phyloP scores from a whole-genome alignment of 2,888 invertebrate genomes.

The Lobophora halterata region DNA sequence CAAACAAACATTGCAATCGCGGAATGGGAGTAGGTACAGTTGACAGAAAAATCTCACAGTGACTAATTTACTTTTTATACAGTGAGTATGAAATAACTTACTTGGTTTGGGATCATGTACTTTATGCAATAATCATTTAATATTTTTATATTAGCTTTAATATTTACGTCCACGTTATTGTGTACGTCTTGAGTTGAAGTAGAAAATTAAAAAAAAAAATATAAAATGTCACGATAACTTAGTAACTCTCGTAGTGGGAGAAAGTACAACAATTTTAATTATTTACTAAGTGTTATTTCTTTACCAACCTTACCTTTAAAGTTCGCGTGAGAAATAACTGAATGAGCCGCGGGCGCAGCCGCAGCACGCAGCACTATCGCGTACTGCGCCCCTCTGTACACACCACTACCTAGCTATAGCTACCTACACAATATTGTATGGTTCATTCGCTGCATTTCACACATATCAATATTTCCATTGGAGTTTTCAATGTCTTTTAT shows the following conservation, averaged over 20 bases:
- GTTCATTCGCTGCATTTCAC: slow-evolving; percentile 13
- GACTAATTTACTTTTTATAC: too few relatives aligned
- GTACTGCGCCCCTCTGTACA: slow-evolving; percentile 6
- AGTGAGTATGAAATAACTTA: too few relatives aligned
- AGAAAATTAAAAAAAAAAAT: too few relatives aligned
- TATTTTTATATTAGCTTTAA: too few relatives aligned
- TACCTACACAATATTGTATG: slow-evolving; percentile 6
- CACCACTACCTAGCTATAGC: too few relatives aligned
- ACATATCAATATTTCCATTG: slow-evolving; percentile 1
- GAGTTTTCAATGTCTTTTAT: slow-evolving; percentile 8
- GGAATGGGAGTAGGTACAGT: slow-evolving; percentile 21
- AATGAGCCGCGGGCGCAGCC: slow-evolving; percentile 20
- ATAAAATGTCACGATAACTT: background rate
- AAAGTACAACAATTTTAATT: background rate
- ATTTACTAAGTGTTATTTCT: slow-evolving; percentile 20
- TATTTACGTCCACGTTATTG: too few relatives aligned
- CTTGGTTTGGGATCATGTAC: too few relatives aligned
- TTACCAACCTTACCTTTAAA: slow-evolving; percentile 31
- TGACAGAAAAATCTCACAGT: too few relatives aligned
- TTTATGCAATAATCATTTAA: too few relatives aligned
- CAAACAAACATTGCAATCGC: slow-evolving; percentile 44
- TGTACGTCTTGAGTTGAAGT: too few relatives aligned
- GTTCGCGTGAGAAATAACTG: slow-evolving; percentile 44
- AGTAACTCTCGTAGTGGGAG: background rate
- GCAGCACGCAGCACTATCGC: background rate